These are phyloP conservation scores for Harpegnathos saltator DNA, from an alignment of 1,140 invertebrate genomes.

Conservation along the genomic window DNA sequence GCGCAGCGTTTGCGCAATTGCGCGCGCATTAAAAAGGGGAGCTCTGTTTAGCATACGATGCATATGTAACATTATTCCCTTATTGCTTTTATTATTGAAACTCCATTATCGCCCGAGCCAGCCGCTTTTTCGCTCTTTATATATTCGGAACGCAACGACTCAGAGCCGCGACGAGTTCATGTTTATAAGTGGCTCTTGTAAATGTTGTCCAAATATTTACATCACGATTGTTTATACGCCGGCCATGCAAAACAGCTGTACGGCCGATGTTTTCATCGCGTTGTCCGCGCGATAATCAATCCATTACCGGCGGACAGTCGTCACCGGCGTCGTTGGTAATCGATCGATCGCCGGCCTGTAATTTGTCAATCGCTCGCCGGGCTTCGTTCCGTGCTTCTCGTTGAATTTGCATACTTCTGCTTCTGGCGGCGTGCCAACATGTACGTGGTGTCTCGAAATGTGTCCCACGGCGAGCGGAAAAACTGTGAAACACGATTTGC, in stretches of 20 bases:
- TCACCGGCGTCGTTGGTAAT: conserved; percentile 37
- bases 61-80: no score
- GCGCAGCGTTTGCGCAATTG: no score
- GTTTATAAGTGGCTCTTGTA: not conserved
- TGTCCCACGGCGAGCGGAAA: conserved; percentile 19
- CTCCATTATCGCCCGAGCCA: no score
- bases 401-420: conserved; percentile 43
- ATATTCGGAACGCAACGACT: not conserved
- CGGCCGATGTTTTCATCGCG: conserved; percentile 12
- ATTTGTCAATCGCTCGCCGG: conserved; percentile 49
- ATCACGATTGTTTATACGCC: not conserved
- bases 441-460: conserved; percentile 3
- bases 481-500: not conserved
- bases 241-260: not conserved
- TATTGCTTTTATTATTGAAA: no score
- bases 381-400: conserved; percentile 13
- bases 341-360: conserved; percentile 42
- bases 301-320: conserved; percentile 30
- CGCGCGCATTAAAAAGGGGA: no score
- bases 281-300: conserved; percentile 34
- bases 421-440: conserved; percentile 21
- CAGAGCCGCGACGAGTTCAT: not conserved
- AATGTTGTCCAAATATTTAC: not conserved
- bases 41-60: no score
- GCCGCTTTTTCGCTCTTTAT: not conserved